These are phyloP conservation scores for Gisinianus flammeolus DNA, from an alignment of 2,888 invertebrate genomes.

Conservation along the genomic window DNA sequence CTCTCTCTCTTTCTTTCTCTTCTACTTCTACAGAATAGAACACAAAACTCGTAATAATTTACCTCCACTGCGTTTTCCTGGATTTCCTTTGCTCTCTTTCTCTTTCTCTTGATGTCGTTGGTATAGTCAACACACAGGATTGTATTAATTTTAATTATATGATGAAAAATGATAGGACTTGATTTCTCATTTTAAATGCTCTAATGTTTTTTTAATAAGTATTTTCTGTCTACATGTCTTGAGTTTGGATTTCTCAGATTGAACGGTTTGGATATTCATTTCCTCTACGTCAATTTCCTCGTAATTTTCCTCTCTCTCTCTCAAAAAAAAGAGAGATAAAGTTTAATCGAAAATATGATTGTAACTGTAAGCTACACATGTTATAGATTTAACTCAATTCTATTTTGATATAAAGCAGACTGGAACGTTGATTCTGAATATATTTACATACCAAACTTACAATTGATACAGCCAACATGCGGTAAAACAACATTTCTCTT, in stretches of 20 bases:
- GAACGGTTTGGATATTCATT: slow-evolving; percentile 8
- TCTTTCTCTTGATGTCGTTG: neutral
- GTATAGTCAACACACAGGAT: neutral
- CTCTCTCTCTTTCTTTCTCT: slow-evolving; percentile 10
- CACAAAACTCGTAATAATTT: neutral
- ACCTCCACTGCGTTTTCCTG: neutral
- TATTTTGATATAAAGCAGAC: too few species aligned
- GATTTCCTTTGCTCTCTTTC: neutral
- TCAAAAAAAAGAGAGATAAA: neutral
- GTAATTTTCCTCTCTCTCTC: neutral
- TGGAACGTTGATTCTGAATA: too few species aligned
- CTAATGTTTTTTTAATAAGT: too few species aligned
- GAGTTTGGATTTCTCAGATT: too few species aligned
- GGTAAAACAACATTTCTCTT: too few species aligned
- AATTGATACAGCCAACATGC: too few species aligned
- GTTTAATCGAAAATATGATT: neutral
- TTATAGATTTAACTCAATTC: too few species aligned
- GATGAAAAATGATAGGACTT: slow-evolving; percentile 6
- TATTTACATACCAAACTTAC: too few species aligned
- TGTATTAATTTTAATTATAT: slow-evolving; percentile 1
- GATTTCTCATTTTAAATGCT: slow-evolving; percentile 2
- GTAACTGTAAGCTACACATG: neutral
- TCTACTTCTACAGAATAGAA: too few species aligned
- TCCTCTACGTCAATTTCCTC: slow-evolving; percentile 2
- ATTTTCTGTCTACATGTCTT: too few species aligned